Conservation (phyloP, 1,140 invertebrate genomes). For the Dreissena polymorpha region DNA sequence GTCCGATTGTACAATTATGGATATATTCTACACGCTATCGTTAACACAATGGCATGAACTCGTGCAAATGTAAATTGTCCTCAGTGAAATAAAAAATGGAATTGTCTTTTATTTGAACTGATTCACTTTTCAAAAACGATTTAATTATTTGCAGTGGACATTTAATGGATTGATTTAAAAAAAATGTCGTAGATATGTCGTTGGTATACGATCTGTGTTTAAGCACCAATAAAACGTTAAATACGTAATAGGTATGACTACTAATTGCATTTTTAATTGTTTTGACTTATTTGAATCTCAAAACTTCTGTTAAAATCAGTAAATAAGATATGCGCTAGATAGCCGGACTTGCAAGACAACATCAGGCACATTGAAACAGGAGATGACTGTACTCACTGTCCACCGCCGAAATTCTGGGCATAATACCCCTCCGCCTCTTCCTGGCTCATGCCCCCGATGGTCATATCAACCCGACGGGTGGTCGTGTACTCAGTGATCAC, state of each 20-base stretch:
- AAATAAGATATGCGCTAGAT: background rate
- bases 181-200: no score
- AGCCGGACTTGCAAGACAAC: background rate
- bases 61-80: no score
- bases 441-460: constrained; percentile 30
- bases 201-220: no score
- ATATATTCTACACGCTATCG: no score
- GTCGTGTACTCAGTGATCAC: constrained; percentile 55
- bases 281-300: background rate
- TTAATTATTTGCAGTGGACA: no score
- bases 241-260: background rate
- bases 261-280: background rate
- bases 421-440: constrained; percentile 49
- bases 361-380: background rate
- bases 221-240: background rate
- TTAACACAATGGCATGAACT: no score
- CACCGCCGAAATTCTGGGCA: constrained; percentile 33
- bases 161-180: no score
- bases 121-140: no score
- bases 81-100: no score
- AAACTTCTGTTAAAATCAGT: background rate
- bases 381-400: constrained; percentile 20
- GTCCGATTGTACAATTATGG: no score
- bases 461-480: constrained; percentile 45
- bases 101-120: no score